A percentile compares a stretch with the other conserved stretches of the same genome.
Evolutionary conservation across 2,113 vertebrate genomes (phyloP).

Genomic region (Progne subis): DNA sequence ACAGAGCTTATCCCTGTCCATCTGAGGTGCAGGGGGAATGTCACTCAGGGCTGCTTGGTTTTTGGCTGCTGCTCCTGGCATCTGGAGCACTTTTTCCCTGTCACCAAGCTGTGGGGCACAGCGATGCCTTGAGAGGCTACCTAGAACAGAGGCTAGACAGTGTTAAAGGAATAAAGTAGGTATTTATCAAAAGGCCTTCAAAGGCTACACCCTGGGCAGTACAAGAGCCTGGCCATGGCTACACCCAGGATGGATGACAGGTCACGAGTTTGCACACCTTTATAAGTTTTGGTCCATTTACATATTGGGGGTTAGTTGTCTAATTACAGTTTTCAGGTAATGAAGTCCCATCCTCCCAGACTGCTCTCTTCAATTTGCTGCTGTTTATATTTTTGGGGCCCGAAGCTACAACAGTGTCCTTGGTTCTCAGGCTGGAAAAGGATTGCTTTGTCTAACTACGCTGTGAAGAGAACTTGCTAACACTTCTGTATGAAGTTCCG

Average conservation of each 20-base stretch:
- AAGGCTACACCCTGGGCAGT: neutral
- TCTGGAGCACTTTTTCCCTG: neutral
- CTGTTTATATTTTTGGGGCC: neutral
- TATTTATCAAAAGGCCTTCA: neutral
- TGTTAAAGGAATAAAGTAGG: neutral
- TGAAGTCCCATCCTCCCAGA: neutral
- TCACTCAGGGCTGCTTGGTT: neutral
- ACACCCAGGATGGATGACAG: neutral
- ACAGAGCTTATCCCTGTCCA: neutral
- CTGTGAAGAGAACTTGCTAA: neutral
- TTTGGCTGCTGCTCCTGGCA: accelerated
- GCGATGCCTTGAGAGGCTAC: neutral
- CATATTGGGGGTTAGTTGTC: neutral
- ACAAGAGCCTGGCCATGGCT: neutral
- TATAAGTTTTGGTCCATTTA: neutral
- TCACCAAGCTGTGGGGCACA: neutral
- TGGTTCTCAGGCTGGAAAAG: neutral
- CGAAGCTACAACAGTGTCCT: neutral
- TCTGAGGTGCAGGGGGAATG: neutral
- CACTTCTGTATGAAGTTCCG: neutral
- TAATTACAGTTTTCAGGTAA: neutral
- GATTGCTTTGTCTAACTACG: neutral
- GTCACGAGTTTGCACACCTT: neutral
- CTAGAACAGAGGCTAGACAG: neutral
- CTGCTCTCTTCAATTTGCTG: neutral